Conservation (phyloP, 2,888 invertebrate species). For the Tipula unca region DNA sequence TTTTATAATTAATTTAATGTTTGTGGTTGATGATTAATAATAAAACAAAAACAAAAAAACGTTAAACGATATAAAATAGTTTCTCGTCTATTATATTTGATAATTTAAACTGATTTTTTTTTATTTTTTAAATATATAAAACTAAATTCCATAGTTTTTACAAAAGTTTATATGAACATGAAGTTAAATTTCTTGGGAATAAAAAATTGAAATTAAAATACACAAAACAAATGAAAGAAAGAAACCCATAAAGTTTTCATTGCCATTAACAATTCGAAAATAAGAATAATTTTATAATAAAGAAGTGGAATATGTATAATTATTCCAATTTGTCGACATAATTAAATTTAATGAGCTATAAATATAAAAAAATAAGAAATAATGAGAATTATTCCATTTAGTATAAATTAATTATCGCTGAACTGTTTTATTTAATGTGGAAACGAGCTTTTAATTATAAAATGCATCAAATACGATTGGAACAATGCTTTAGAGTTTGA, state of each 20-base stretch:
- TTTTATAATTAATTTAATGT: background rate
- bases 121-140: background rate
- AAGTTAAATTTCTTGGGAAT: background rate
- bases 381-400: too few species aligned
- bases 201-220: background rate
- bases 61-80: background rate
- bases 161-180: background rate
- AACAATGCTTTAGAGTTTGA: background rate
- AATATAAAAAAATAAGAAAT: background rate
- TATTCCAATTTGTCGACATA: slow-evolving; percentile 14
- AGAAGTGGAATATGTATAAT: background rate
- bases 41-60: background rate
- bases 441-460: background rate
- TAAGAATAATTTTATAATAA: background rate
- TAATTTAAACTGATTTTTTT: too few species aligned
- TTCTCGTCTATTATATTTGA: background rate
- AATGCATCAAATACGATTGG: background rate
- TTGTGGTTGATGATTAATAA: background rate
- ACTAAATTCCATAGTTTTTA: background rate
- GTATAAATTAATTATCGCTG: background rate
- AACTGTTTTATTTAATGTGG: background rate
- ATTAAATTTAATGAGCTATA: background rate
- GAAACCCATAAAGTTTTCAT: slow-evolving; percentile 1
- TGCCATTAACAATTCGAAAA: background rate
- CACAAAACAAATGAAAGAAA: background rate